Evolutionary conservation across 2,888 invertebrate genomes (phyloP).

Genomic region (Ophion obscuratus): DNA sequence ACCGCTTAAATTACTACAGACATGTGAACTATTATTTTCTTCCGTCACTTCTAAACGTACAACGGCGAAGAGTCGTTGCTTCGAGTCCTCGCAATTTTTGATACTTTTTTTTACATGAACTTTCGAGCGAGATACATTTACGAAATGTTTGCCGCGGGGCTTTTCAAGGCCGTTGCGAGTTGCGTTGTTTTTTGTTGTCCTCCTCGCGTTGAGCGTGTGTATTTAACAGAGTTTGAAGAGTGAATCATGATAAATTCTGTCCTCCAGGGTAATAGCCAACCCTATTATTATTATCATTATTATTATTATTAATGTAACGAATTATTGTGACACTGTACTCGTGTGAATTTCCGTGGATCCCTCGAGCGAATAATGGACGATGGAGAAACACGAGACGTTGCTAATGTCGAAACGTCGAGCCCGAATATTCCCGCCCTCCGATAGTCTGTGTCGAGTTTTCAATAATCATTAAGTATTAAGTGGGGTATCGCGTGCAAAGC

Average conservation of each 20-base stretch:
- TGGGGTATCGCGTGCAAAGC: conserved; percentile 71
- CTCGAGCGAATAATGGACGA: conserved; percentile 14
- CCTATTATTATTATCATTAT: conserved; percentile 52
- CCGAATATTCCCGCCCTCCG: conserved; percentile 36
- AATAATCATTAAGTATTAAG: conserved; percentile 75
- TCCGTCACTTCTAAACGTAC: conserved; percentile 25
- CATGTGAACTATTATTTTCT: background rate
- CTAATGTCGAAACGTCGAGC: conserved; percentile 24
- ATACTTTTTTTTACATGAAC: conserved; percentile 49
- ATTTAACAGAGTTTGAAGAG: conserved; percentile 41
- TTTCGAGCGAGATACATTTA: conserved; percentile 31
- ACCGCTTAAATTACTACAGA: too few species aligned
- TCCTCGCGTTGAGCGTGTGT: conserved; percentile 28
- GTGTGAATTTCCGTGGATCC: conserved; percentile 44
- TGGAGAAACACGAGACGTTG: conserved; percentile 1
- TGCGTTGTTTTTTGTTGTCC: background rate
- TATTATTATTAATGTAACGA: conserved; percentile 50
- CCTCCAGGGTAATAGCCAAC: conserved; percentile 59
- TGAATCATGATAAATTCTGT: conserved; percentile 60
- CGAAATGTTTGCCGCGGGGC: conserved; percentile 17
- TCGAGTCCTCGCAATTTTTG: conserved; percentile 53
- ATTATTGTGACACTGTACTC: conserved; percentile 46
- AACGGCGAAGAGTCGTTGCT: conserved; percentile 11
- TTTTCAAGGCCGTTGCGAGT: conserved; percentile 31
- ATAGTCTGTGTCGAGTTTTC: conserved; percentile 68